Base-by-base conservation (phyloP, 2,113 vertebrate genomes). In the Aix galericulata region DNA sequence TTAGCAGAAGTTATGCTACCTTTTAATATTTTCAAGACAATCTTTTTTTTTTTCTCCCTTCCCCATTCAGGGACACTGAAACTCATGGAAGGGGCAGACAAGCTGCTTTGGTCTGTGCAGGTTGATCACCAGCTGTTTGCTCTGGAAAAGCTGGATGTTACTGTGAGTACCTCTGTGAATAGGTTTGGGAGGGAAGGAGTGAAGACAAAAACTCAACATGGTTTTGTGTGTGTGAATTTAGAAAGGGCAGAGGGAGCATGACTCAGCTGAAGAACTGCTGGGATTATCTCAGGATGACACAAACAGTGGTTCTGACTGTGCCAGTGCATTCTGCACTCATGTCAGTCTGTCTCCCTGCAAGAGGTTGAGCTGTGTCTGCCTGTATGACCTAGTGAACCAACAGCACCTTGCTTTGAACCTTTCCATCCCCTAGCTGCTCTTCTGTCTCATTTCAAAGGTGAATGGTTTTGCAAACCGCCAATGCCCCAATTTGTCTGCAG, bases 71-170 rank as follows among this genome's bases (percentile, higher is more conserved):
- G 99, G 17, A 99, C 99, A 0, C 88, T 99, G 95, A 99, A 99
- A 95, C 95, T 99, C 67, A 99, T 99, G 99, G 99, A 99, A 93
- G 99, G 98, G 82, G 99, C 98, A 2, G 99, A 99, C 94, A 99
- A 98, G 95, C 97, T 99, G 83, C 88, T 99, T 36, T 99, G 99
- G 99, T 99, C 99, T 1, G 98, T 99, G 69, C 99, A 99, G 96
- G 99, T 99, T 76, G 99, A 99, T 95, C 99, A 99, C 93, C 99
- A 99, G 97, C 98, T 99, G 18, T 99, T 99, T 58, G 99, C 99
- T 25, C 95, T 99, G 60, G 99, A 99, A 97, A 99, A 99, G 85
- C 95, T 99, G 79, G 99, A 99, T 81, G 98, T 99, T 73, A 99
- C 99, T 5, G 99, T 99, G 89, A 98, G 99, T 98, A 20, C 78